Evolutionary conservation across 2,113 vertebrate genomes (phyloP).

Genomic region (Calypte anna): DNA sequence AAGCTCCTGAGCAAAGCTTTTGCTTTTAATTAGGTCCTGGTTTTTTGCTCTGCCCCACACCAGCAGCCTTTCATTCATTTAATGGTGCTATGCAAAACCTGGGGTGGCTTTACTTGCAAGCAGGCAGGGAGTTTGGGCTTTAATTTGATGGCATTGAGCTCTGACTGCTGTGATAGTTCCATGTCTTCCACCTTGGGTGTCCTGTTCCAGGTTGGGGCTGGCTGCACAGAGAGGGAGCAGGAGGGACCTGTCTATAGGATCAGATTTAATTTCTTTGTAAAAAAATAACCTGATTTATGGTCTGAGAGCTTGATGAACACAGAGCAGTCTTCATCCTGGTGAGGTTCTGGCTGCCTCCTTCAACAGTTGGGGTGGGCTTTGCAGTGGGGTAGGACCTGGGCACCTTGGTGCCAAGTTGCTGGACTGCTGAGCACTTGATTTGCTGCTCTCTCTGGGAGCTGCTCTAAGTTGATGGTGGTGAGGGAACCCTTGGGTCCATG

Average conservation of each 20-base stretch:
- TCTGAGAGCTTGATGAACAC: neutral
- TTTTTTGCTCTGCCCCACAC: constrained; percentile 14
- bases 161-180: rapidly evolving
- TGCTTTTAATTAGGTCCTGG: neutral
- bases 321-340: rapidly evolving
- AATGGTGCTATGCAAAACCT: neutral
- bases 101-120: neutral
- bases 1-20: neutral
- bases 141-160: neutral
- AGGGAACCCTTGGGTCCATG: neutral
- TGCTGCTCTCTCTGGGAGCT: neutral
- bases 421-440: rapidly evolving
- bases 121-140: neutral
- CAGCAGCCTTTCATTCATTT: neutral
- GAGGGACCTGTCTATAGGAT: neutral
- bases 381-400: too few species aligned
- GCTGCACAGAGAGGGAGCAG: rapidly evolving
- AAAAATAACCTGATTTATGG: neutral
- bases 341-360: rapidly evolving
- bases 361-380: rapidly evolving
- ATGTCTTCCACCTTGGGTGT: neutral
- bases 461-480: rapidly evolving
- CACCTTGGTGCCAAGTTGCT: rapidly evolving
- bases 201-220: neutral
- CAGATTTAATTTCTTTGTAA: neutral